Conservation (phyloP, 2,888 invertebrate genomes). For the Macaria notata region DNA sequence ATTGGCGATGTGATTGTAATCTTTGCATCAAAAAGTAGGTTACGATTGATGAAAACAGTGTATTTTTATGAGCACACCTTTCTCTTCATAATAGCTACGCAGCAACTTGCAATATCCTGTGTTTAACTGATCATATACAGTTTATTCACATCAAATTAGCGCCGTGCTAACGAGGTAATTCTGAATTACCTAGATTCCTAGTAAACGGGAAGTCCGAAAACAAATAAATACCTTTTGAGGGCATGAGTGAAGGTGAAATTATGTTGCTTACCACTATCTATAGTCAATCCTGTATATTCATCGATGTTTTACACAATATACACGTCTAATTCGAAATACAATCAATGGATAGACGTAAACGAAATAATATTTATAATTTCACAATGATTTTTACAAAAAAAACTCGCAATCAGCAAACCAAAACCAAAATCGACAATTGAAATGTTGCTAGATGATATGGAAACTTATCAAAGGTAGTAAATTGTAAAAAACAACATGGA, state of each 20-base stretch:
- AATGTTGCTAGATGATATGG: constrained; percentile 20
- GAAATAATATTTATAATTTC: constrained; percentile 31
- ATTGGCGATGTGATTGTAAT: constrained; percentile 27
- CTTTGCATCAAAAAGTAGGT: constrained; percentile 50
- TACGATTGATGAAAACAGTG: constrained; percentile 45
- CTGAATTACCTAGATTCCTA: background rate
- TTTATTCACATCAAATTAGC: no score
- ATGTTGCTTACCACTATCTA: constrained; percentile 48
- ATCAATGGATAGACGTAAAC: constrained; percentile 15
- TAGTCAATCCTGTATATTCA: constrained; percentile 45
- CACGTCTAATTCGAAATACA: constrained; percentile 16
- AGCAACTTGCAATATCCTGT: background rate
- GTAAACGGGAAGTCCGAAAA: constrained; percentile 34
- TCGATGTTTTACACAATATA: constrained; percentile 38
- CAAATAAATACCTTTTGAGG: constrained; percentile 48
- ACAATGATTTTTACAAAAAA: constrained; percentile 34
- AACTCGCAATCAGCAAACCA: constrained; percentile 22
- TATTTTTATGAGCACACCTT: constrained; percentile 48
- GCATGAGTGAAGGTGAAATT: constrained; percentile 60
- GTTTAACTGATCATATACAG: no score
- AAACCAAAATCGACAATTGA: constrained; percentile 27
- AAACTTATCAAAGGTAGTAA: no score
- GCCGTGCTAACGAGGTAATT: background rate
- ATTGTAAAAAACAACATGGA: no score
- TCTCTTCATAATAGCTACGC: constrained; percentile 47